phyloP scores from a whole-genome alignment of 1,140 invertebrate genomes.

The Ostrea edulis region DNA sequence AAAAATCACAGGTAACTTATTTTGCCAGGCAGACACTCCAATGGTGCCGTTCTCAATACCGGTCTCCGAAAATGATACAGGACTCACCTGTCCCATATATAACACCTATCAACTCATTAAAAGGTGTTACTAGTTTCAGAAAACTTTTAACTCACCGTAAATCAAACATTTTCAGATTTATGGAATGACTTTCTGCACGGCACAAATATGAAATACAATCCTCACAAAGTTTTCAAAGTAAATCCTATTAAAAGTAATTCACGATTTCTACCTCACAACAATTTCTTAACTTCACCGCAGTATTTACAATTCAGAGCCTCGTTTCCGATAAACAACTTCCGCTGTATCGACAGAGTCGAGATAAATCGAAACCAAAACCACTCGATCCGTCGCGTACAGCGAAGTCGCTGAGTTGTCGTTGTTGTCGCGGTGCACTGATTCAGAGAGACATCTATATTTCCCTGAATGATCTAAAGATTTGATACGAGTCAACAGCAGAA shows the following conservation, averaged over 20 bases:
- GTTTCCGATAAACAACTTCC: slow-evolving; percentile 17
- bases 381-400: not conserved
- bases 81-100: not conserved
- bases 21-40: not conserved
- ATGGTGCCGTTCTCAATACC: not conserved
- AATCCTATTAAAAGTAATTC: not conserved
- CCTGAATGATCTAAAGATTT: too few relatives aligned
- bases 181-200: not conserved
- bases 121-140: slow-evolving; percentile 2
- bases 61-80: not conserved
- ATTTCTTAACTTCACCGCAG: not conserved
- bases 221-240: not conserved
- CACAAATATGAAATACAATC: not conserved
- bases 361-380: not conserved
- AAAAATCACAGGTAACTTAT: not conserved
- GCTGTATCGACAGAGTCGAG: not conserved
- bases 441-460: too few relatives aligned
- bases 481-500: too few relatives aligned
- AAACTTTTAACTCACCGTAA: not conserved
- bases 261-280: not conserved
- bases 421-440: too few relatives aligned
- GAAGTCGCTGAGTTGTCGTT: too few relatives aligned
- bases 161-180: slow-evolving; percentile 1
- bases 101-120: not conserved
- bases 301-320: slow-evolving; percentile 32